Evolutionary conservation across 2,797 vertebrate genomes (phyloP).

Genomic region (Ataeniobius toweri): DNA sequence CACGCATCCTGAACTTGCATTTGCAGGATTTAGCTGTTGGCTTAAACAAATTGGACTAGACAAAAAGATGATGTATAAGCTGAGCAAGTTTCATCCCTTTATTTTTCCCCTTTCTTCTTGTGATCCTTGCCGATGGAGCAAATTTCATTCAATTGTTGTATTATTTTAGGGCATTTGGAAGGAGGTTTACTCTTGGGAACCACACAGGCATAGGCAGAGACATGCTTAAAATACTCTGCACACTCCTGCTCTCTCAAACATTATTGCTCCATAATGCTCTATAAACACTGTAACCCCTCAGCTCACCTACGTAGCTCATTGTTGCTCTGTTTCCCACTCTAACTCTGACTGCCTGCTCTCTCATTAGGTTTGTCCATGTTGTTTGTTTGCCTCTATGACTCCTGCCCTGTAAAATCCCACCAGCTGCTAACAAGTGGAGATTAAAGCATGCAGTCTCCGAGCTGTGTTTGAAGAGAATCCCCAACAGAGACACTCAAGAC

Average conservation of each 20-base stretch:
- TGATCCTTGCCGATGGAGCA: constrained; percentile 61
- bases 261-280: not conserved
- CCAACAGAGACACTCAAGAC: constrained; percentile 33
- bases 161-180: constrained; percentile 58
- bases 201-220: constrained; percentile 65
- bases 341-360: constrained; percentile 23
- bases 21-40: constrained; percentile 55
- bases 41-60: constrained; percentile 77
- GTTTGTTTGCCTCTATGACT: constrained; percentile 54
- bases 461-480: constrained; percentile 50
- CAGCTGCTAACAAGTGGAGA: constrained; percentile 51
- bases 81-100: constrained; percentile 64
- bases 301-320: constrained; percentile 25
- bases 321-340: constrained; percentile 30
- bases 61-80: constrained; percentile 72
- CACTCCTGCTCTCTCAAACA: constrained; percentile 33
- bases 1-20: constrained; percentile 57
- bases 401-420: constrained; percentile 36
- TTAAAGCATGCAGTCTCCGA: constrained; percentile 49
- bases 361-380: constrained; percentile 56
- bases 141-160: constrained; percentile 64
- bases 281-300: constrained; percentile 8
- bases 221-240: constrained; percentile 67
- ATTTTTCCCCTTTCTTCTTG: constrained; percentile 57
- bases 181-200: constrained; percentile 70